Conservation (phyloP, 2,888 invertebrate genomes). For the Autographa gamma region DNA sequence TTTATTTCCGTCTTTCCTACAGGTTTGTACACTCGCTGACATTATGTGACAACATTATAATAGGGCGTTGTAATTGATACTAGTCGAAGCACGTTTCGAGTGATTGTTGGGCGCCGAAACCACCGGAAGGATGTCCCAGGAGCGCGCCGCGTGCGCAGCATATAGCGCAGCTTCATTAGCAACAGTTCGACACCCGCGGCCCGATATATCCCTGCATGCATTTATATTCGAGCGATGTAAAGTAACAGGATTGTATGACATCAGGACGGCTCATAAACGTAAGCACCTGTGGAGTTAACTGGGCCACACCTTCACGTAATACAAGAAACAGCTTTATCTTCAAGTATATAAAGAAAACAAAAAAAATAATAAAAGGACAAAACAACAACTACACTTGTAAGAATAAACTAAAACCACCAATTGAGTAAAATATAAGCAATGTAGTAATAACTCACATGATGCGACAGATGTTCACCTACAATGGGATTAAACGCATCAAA, state of each 20-base stretch:
- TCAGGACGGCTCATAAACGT: constrained; percentile 33
- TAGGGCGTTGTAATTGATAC: constrained; percentile 22
- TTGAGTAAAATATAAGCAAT: not conserved
- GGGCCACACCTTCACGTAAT: not conserved
- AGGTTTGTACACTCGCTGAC: constrained; percentile 26
- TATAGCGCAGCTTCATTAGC: constrained; percentile 49
- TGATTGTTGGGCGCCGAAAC: constrained; percentile 73
- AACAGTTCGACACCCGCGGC: constrained; percentile 39
- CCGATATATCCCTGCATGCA: constrained; percentile 19
- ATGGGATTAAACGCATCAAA: not conserved
- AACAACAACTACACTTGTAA: no score
- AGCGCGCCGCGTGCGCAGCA: constrained; percentile 67
- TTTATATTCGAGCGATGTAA: constrained; percentile 45
- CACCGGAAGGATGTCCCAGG: constrained; percentile 80
- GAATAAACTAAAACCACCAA: not conserved
- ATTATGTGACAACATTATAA: constrained; percentile 39
- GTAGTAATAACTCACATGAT: not conserved
- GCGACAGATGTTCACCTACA: not conserved
- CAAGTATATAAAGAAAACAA: not conserved
- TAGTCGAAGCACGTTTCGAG: constrained; percentile 71
- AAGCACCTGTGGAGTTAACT: constrained; percentile 11
- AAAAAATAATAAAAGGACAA: not conserved
- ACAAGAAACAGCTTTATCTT: not conserved
- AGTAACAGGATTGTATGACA: constrained; percentile 55
- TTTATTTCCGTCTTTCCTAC: constrained; percentile 45